Evolutionary conservation across 2,888 invertebrate species (phyloP), one percentile per base, ranked within the genome.

Genomic region (Chesias legatella): DNA sequence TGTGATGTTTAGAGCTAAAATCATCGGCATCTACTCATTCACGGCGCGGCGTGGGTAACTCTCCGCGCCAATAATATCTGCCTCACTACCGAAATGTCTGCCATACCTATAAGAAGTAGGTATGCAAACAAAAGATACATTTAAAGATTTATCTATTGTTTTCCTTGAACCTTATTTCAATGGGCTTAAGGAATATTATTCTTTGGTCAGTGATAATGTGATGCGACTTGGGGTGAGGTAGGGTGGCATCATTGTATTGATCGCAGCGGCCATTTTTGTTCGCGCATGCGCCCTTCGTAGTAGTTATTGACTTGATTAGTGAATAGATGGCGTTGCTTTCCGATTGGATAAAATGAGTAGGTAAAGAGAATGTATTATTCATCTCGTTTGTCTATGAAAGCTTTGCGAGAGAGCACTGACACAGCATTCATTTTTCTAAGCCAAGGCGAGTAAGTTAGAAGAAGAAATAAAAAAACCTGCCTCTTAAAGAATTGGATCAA

Each of bases 231-330:
- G 72, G 82, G 78, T 77, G 72, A 68, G 65, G 61, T 43, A 62
- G 80, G 84, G 83, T 78, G 83, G 82, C 57, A 60, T 62, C 58
- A 50, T 53, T 42, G 60, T 85, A 86, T 86, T 79, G 86, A 86
- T 86, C 68, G 44, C 8, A 74, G 66, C 78, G 60, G 85, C 86
- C 86, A 86, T 86, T 61, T 80, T 82, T 73, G 67, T 70, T 68
- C 60, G 62, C 76, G 73, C 84, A 74, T 76, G 86, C 83, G 81
- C 64, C 39, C 40, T 62, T 10, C 5, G 4, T 7, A 34, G 51
- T 38, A 27, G 30, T 28, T 56, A 63, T 67, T 69, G 60, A 58
- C 62, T 37, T n/a, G 28, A 34, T 53, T 44, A 56, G 40, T 44
- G 51, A 49, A 77, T 58, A 85, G 84, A 84, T 84, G 84, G 84